Base-by-base conservation (phyloP, 2,888 invertebrate genomes). In the Epinotia bilunana region DNA sequence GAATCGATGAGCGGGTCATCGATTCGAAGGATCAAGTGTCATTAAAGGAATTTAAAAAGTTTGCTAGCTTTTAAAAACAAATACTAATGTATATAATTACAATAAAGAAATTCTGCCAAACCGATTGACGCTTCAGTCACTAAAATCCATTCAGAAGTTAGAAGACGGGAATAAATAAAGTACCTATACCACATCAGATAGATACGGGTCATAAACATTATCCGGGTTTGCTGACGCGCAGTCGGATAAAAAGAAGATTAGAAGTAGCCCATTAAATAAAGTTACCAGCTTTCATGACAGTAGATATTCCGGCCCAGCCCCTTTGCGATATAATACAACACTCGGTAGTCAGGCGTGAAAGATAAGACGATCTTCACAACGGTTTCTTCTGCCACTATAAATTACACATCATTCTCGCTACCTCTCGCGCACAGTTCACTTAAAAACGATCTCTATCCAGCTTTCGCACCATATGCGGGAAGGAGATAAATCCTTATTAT, bases 351-450 rank as follows among this genome's bases (percentile, higher is more conserved):
- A 57, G 39, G 63, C 49, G 70, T 57, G 58, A 70, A 57, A 69
- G 74, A 74, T 74, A 74, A 60, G 57, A 20, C 39, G 16, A 53
- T 68, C 67, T 67, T 64, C 55, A 20, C 33, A 6, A 18, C 46
- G 28, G 53, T 43, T 58, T 43, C 68, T 57, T 68, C 16, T 57
- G 39, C 28, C 57, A 1, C 57, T 28, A 64, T 49, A 64, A 49
- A 46, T 68, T 55, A 67, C 53, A 9, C 33, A 43, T 43, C 43
- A 18, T 68, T 68, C 39, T 20, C 67, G 12, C 53, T 57, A 67
- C 18, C 67, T 55, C 18, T 55, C 18, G 13, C 13, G 55, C 33
- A 7, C 33, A 33, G 33, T 39, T 67, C 67, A 33, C 6, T 64
- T 23, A 9, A 39, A 67, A 67, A 55, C 53, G 5, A 67, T 39